Evolutionary conservation across 1,140 invertebrate genomes (phyloP).

Genomic region (Cherax quadricarinatus): DNA sequence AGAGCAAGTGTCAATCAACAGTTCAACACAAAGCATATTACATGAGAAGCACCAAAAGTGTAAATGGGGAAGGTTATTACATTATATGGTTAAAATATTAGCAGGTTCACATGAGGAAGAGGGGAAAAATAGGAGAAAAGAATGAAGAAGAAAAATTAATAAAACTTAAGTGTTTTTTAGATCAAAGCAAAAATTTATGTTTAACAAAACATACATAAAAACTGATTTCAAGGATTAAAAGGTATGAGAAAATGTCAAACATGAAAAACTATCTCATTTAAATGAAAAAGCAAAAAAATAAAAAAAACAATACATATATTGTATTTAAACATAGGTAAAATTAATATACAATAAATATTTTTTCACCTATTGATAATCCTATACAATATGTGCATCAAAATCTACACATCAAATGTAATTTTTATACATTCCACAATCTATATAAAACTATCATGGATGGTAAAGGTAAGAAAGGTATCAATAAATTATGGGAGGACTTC

Average conservation of each 20-base stretch:
- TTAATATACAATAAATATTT: background rate
- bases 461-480: background rate
- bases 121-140: constrained; percentile 15
- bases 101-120: constrained; percentile 34
- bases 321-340: background rate
- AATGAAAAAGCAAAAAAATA: background rate
- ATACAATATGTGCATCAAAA: background rate
- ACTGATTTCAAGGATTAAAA: background rate
- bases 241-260: background rate
- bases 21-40: constrained; percentile 10
- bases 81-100: constrained; percentile 27
- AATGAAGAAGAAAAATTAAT: constrained; percentile 43
- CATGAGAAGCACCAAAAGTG: background rate
- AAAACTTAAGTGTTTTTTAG: background rate
- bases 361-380: background rate
- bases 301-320: background rate
- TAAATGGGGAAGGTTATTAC: background rate
- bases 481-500: background rate
- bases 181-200: background rate
- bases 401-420: background rate
- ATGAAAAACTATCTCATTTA: background rate
- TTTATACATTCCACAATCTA: background rate
- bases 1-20: constrained; percentile 20
- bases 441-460: background rate
- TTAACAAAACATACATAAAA: background rate